Evolutionary conservation across 1,140 invertebrate genomes (phyloP).

Genomic region (Reticulitermes speratus): DNA sequence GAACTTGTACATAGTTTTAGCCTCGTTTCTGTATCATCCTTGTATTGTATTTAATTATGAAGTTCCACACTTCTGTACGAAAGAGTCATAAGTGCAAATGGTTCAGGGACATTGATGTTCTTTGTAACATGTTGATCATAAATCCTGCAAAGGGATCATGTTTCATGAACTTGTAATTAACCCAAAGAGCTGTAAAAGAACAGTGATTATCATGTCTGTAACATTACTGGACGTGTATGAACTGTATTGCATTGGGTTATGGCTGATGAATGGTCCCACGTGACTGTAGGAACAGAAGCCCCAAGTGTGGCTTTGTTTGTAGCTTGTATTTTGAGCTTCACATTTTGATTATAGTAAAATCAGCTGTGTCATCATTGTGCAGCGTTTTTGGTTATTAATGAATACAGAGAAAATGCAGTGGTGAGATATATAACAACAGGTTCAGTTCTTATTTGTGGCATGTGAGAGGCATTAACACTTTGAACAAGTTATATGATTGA

Average conservation of each 20-base stretch:
- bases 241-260: neutral
- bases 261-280: neutral
- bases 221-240: neutral
- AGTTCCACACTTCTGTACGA: neutral
- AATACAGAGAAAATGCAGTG: neutral
- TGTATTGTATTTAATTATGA: neutral
- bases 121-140: neutral
- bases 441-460: neutral
- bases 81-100: neutral
- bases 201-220: neutral
- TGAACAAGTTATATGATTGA: neutral
- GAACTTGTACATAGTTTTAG: neutral
- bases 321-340: neutral
- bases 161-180: neutral
- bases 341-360: neutral
- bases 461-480: neutral
- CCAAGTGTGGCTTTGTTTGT: neutral
- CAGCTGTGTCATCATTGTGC: neutral
- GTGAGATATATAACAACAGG: neutral
- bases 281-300: neutral
- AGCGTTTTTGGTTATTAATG: neutral
- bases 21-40: neutral
- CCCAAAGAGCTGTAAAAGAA: neutral
- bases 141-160: neutral
- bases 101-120: neutral